Evolutionary conservation across 2,113 vertebrate genomes (phyloP).

Genomic region (Gadus chalcogrammus): DNA sequence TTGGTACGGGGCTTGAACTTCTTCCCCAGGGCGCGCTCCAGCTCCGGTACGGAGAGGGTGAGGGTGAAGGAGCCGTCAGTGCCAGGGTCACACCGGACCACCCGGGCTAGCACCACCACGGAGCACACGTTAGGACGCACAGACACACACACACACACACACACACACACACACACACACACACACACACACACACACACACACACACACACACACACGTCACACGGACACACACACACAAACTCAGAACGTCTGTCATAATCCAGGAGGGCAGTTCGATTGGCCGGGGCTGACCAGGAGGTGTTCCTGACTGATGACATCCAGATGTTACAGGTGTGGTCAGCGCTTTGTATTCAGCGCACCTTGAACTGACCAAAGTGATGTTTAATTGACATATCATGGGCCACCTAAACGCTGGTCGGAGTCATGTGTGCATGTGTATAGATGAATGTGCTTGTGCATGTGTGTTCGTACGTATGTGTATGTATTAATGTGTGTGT

Average conservation of each 20-base stretch:
- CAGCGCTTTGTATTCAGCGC: too few relatives aligned
- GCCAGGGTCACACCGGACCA: conserved; percentile 68
- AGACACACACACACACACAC: not conserved
- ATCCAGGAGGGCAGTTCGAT: conserved; percentile 47
- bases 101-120: conserved; percentile 66
- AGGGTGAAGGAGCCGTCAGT: conserved; percentile 75
- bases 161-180: not conserved
- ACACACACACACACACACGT: conserved; percentile 8
- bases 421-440: too few relatives aligned
- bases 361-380: too few relatives aligned
- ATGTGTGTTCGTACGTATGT: too few relatives aligned
- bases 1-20: conserved; percentile 79
- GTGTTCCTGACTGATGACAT: conserved; percentile 42
- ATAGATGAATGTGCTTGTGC: too few relatives aligned
- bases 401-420: too few relatives aligned
- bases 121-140: not conserved
- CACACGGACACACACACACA: conserved; percentile 4
- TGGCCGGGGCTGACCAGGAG: conserved; percentile 38
- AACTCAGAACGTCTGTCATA: conserved; percentile 43
- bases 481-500: too few relatives aligned
- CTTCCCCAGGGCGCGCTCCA: conserved; percentile 76
- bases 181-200: conserved; percentile 4
- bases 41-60: conserved; percentile 75
- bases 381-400: too few relatives aligned
- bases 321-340: not conserved